Evolutionary conservation across 2,797 vertebrate species (phyloP).

Genomic region (Agapornis canus): DNA sequence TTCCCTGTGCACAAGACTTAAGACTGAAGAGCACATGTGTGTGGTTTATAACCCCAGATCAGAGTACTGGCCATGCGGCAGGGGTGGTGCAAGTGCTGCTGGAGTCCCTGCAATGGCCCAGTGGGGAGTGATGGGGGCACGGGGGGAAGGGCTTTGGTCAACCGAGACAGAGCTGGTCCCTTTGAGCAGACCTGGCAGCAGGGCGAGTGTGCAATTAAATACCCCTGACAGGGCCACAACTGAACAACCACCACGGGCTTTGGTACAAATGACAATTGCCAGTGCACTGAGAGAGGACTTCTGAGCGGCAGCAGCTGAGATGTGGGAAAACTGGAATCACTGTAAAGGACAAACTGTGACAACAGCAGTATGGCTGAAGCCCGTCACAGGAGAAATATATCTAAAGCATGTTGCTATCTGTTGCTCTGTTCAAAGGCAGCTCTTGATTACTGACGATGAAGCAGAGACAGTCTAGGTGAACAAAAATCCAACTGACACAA

Average conservation of each 20-base stretch:
- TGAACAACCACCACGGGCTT: accelerated
- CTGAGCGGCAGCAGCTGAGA: background rate
- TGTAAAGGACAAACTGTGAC: background rate
- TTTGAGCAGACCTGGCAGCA: accelerated
- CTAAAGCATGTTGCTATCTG: background rate
- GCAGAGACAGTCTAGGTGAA: background rate
- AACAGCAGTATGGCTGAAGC: background rate
- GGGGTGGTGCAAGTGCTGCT: background rate
- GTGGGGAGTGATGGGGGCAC: accelerated
- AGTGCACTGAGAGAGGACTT: accelerated
- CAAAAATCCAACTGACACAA: background rate
- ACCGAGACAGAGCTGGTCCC: background rate
- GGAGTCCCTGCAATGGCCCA: accelerated
- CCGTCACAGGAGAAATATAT: accelerated
- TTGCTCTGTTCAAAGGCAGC: background rate
- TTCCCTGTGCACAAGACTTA: accelerated
- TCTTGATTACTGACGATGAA: background rate
- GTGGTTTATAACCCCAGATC: background rate
- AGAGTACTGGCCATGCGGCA: accelerated
- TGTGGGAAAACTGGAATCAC: accelerated
- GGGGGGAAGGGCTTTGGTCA: accelerated
- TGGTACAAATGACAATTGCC: accelerated
- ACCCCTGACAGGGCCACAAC: background rate
- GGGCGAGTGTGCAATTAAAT: accelerated
- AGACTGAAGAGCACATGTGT: accelerated